phyloP scores from a whole-genome alignment of 2,113 vertebrate genomes.

The Nothocercus nigrocapillus region DNA sequence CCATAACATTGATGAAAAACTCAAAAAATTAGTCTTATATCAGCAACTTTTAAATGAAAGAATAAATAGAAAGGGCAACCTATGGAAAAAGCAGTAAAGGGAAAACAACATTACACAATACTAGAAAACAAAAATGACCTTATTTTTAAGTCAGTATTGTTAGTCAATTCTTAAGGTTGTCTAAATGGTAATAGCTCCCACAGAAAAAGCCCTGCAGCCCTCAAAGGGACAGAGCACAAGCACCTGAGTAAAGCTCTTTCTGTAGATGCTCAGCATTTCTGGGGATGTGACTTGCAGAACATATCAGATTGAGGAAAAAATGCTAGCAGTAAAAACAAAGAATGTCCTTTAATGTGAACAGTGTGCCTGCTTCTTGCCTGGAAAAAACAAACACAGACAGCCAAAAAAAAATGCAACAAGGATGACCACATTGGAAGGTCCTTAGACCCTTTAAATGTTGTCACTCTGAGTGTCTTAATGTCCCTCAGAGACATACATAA shows the following conservation, averaged over 20 bases:
- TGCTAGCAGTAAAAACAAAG: not conserved
- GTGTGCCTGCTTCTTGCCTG: not conserved
- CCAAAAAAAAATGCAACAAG: not conserved
- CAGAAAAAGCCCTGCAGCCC: not conserved
- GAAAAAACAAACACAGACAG: not conserved
- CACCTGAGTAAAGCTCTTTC: not conserved
- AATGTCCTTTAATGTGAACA: not conserved
- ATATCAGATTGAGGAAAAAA: not conserved
- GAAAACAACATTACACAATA: not conserved
- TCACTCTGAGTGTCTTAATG: too few species aligned
- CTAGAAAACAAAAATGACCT: not conserved
- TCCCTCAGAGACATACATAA: not conserved
- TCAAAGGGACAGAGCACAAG: not conserved
- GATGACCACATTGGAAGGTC: not conserved
- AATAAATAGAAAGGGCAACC: not conserved
- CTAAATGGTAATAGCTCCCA: constrained; percentile 25
- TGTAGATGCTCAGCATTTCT: not conserved
- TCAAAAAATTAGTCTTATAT: constrained; percentile 33
- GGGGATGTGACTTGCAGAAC: not conserved
- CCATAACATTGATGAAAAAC: not conserved
- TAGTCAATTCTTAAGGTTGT: not conserved
- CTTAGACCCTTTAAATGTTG: not conserved
- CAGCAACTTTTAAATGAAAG: not conserved
- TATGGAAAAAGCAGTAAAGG: not conserved
- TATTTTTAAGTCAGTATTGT: not conserved